Evolutionary conservation across 2,888 invertebrate genomes (phyloP), one percentile per base, ranked within the genome.

Genomic region (Gryllus longicercus): DNA sequence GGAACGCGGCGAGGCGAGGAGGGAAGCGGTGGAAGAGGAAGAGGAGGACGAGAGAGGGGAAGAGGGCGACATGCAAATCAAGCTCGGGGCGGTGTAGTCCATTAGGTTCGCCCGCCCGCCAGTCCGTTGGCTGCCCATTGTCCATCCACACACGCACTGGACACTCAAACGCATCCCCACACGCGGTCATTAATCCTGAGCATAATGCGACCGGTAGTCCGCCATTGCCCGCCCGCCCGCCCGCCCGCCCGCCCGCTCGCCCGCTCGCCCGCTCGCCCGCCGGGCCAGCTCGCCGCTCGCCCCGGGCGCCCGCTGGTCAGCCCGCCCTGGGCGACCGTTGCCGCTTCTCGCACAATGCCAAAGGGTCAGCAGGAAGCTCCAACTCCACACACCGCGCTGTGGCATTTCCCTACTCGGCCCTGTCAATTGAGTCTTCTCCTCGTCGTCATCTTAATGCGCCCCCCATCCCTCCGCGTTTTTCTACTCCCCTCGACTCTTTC

Each of bases 111-210:
- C 63, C 16, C 63, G 63, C 63, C n/a, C 63, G 63, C n/a, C 63
- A 14, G 63, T 63, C 63, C 63, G 63, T 63, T 63, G 63, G 63
- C 63, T 63, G 63, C 63, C 63, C 63, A 63, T 63, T 63, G 63
- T 63, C 63, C 63, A 63, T 63, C 63, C 16, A 14, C n/a, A n/a
- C 16, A 63, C 63, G 63, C 63, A 63, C 16, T 63, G 63, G 63
- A 63, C 63, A 63, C 63, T 63, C 63, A 63, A 63, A 63, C 63
- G 63, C 63, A 63, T 63, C 63, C 63, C 63, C 63, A 18, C 16
- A n/a, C n/a, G 63, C n/a, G 63, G 63, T 63, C 63, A 63, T 63
- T 63, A 63, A 63, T 63, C 63, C 63, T 63, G 63, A n/a, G 63
- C 11, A 63, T 63, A 63, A 63, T 63, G 63, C n/a, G 63, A 63